Percentiles rank a stretch among this genome's conserved stretches.
Conservation (phyloP, 2,113 vertebrate species). For the Erythrolamprus reginae region DNA sequence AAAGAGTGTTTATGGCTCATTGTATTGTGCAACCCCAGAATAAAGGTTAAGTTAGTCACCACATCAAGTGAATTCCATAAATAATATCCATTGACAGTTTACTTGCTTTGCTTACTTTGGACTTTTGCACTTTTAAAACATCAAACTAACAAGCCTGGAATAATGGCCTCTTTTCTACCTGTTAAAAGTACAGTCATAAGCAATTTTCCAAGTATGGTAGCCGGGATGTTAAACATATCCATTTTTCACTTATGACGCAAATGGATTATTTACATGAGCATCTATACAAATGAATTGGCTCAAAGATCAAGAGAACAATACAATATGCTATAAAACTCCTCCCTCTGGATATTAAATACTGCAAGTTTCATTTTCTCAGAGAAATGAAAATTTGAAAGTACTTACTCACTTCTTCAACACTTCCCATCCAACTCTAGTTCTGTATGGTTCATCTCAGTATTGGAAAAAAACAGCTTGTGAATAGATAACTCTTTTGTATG, state of each 20-base stretch:
- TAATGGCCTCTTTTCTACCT: not conserved
- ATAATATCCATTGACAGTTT: not conserved
- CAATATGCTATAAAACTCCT: not conserved
- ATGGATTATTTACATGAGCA: not conserved
- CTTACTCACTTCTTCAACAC: not conserved
- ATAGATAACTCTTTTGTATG: not conserved
- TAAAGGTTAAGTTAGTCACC: not conserved
- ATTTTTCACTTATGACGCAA: not conserved
- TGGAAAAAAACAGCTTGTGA: not conserved
- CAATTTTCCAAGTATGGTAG: not conserved
- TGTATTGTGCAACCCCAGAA: not conserved
- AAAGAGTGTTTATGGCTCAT: not conserved
- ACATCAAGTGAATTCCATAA: not conserved
- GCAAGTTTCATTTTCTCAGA: not conserved
- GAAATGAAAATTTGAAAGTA: not conserved
- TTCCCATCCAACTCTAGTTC: not conserved
- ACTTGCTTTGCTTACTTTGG: not conserved
- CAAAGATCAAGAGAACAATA: not conserved
- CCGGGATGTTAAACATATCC: not conserved
- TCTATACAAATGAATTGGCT: not conserved
- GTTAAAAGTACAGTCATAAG: not conserved
- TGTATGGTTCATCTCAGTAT: not conserved
- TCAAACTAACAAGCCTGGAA: not conserved
- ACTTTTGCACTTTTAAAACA: not conserved
- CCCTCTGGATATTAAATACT: not conserved